phyloP scores from a whole-genome alignment of 2,113 vertebrate genomes.

The Syngnathus typhle region DNA sequence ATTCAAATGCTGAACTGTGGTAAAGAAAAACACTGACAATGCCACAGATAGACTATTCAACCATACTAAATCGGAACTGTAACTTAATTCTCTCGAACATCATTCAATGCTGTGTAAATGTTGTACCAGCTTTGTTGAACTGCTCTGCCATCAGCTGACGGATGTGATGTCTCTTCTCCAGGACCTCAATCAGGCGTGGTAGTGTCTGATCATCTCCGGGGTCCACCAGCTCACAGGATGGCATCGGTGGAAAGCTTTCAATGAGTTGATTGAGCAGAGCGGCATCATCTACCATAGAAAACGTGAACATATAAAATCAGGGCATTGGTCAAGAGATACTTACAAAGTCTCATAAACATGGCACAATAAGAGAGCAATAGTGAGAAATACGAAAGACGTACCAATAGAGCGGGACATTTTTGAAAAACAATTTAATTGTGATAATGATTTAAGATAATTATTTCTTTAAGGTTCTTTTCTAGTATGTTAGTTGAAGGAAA shows the following conservation, averaged over 20 bases:
- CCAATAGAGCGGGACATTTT: no score
- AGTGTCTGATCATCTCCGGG: constrained; percentile 82
- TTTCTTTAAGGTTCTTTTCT: no score
- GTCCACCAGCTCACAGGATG: constrained; percentile 79
- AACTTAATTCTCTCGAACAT: not conserved
- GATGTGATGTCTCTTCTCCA: constrained; percentile 78
- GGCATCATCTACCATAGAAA: constrained; percentile 50
- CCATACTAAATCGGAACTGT: not conserved
- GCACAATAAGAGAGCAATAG: not conserved
- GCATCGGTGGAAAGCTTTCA: constrained; percentile 81
- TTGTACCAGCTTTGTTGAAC: constrained; percentile 75
- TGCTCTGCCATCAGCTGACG: constrained; percentile 77
- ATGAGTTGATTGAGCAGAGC: constrained; percentile 65
- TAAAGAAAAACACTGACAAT: not conserved
- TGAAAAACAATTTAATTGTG: no score
- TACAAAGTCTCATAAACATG: not conserved
- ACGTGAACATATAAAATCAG: not conserved
- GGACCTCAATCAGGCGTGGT: constrained; percentile 78
- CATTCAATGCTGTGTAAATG: not conserved
- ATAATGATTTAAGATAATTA: no score
- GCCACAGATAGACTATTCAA: not conserved
- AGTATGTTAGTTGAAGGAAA: no score
- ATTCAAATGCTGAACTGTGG: not conserved
- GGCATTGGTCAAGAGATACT: not conserved
- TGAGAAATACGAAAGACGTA: not conserved